Conservation (phyloP, 2,113 vertebrate species). For the Circaetus cinerascens region DNA sequence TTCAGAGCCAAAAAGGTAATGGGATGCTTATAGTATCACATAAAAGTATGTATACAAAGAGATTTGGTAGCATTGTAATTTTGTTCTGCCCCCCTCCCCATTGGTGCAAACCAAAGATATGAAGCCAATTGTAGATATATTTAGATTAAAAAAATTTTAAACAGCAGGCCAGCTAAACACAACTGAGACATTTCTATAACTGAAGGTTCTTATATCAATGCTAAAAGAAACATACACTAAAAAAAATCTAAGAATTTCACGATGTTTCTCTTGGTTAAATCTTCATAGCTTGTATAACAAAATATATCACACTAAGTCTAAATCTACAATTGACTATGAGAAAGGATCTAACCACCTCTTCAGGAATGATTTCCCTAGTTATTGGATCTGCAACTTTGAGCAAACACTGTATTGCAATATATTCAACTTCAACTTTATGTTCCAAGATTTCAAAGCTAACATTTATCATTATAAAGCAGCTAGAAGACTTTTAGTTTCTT, state of each 20-base stretch:
- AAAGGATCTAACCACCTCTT: not conserved
- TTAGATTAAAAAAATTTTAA: not conserved
- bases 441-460: not conserved
- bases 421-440: not conserved
- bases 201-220: not conserved
- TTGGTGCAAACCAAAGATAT: not conserved
- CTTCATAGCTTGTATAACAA: not conserved
- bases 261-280: not conserved
- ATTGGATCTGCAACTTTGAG: not conserved
- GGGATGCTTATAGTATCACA: not conserved
- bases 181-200: not conserved
- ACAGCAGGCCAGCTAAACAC: not conserved
- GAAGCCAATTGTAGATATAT: not conserved
- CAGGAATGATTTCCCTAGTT: not conserved
- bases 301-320: not conserved
- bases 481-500: not conserved
- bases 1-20: not conserved
- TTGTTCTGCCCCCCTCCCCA: not conserved
- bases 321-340: not conserved
- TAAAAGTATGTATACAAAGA: not conserved
- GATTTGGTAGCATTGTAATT: not conserved
- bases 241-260: not conserved
- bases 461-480: not conserved
- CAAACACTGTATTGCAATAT: not conserved
- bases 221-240: not conserved